Evolutionary conservation across 1,140 invertebrate genomes (phyloP).

Genomic region (Arion vulgaris): DNA sequence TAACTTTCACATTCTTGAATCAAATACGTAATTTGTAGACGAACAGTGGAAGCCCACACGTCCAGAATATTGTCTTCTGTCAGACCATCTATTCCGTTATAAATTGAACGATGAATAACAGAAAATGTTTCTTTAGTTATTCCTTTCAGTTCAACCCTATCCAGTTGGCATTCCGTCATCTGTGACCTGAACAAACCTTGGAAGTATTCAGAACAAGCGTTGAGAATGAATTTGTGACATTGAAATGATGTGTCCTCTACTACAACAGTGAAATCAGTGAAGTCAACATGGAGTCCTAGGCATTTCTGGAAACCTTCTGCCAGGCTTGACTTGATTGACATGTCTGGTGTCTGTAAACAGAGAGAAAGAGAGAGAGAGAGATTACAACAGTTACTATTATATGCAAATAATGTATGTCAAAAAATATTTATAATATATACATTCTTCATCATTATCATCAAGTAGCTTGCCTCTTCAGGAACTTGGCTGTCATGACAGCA

Average conservation of each 20-base stretch:
- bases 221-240: background rate
- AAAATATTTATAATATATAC: too few species aligned
- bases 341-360: background rate
- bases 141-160: background rate
- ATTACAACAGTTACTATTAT: too few species aligned
- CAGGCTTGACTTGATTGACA: background rate
- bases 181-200: background rate
- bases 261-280: background rate
- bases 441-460: too few species aligned
- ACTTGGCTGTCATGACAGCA: too few species aligned
- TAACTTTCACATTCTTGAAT: conserved; percentile 12
- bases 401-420: too few species aligned
- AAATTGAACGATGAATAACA: background rate
- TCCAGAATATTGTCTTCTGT: conserved; percentile 16
- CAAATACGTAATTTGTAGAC: background rate
- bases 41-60: background rate
- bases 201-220: background rate
- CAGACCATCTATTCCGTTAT: background rate
- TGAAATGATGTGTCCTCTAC: background rate
- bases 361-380: background rate
- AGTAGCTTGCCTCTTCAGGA: too few species aligned
- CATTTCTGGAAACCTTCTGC: background rate
- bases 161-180: background rate
- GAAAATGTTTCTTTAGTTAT: background rate
- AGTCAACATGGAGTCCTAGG: background rate